Evolutionary conservation across 1,140 invertebrate species (phyloP).

Genomic region (Drosophila sucinea): DNA sequence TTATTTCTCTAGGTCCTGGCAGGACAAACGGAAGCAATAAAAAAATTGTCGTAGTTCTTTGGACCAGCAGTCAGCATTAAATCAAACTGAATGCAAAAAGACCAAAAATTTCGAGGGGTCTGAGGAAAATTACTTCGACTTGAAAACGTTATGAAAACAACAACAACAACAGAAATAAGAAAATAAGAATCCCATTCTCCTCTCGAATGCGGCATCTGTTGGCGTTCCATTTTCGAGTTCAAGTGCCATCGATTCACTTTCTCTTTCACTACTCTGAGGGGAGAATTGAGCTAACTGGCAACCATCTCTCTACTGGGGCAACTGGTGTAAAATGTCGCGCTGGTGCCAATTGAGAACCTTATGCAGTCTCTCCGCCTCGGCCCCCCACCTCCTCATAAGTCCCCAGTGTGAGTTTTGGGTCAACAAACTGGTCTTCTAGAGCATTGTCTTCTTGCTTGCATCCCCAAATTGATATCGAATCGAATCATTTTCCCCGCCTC

Average conservation of each 20-base stretch:
- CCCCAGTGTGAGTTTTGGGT: constrained; percentile 43
- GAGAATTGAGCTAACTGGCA: neutral
- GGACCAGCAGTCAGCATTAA: constrained; percentile 33
- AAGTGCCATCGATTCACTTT: constrained; percentile 69
- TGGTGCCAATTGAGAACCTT: constrained; percentile 69
- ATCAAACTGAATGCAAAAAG: constrained; percentile 58
- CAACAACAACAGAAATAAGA: neutral
- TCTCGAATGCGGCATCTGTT: constrained; percentile 57
- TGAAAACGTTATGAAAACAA: constrained; percentile 34
- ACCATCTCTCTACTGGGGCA: constrained; percentile 4
- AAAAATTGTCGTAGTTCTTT: constrained; percentile 22
- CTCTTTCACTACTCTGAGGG: constrained; percentile 28
- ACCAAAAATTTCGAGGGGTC: neutral
- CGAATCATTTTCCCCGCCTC: no score
- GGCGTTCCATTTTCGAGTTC: constrained; percentile 71
- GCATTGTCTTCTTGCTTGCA: constrained; percentile 2
- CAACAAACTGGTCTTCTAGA: constrained; percentile 62
- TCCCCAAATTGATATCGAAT: no score
- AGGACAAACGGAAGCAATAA: constrained; percentile 65
- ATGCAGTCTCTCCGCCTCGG: constrained; percentile 1
- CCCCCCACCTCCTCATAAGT: no score
- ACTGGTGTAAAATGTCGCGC: constrained; percentile 72
- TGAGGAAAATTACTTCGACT: constrained; percentile 12
- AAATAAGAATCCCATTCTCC: neutral
- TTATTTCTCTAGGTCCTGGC: neutral